Evolutionary conservation across 2,888 invertebrate species (phyloP), one percentile per base, ranked within the genome.

Genomic region (Eilema griseolum): DNA sequence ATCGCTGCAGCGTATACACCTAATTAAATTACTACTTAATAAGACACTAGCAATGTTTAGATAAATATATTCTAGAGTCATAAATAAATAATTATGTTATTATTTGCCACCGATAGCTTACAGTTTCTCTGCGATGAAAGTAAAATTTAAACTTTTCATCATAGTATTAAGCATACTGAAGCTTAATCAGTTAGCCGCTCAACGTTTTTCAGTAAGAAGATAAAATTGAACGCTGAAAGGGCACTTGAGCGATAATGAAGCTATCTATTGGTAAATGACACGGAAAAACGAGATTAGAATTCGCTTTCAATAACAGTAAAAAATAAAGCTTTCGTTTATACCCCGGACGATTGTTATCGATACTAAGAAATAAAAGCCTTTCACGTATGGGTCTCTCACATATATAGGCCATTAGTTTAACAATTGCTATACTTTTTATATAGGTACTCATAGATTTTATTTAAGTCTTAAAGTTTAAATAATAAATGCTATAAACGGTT

Each of bases 261-360:
- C 74, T 71, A 81, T 80, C 79, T 76, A 83, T 78, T 83, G 77
- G 70, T 77, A 81, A 86, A 81, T 85, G 83, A 83, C 76, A 79
- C 76, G 80, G 81, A 84, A 84, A 76, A 82, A 83, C 73, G 77
- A 85, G 84, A 85, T 86, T 84, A 83, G 76, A 82, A 83, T 82
- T 83, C 78, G 79, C 77, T 75, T 84, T 80, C 63, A 62, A 77
- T 73, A 66, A 75, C 75, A 76, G 82, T 85, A 52, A 74, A 84
- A 81, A 83, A 82, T 81, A 82, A 76, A 76, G 73, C 68, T 52
- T 52, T 73, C 74, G 77, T 75, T 66, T 76, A 64, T 71, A 71
- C 76, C 31, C 61, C 59, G 24, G 70, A 61, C 60, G 68, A 68
- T 69, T 79, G 73, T 64, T 68, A 73, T 75, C 57, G 73, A 70